Evolutionary conservation across 53 echinoderm and acorn worm genomes (phyloP), one percentile per base, ranked within the genome.

Genomic region (Holothuria scabra): DNA sequence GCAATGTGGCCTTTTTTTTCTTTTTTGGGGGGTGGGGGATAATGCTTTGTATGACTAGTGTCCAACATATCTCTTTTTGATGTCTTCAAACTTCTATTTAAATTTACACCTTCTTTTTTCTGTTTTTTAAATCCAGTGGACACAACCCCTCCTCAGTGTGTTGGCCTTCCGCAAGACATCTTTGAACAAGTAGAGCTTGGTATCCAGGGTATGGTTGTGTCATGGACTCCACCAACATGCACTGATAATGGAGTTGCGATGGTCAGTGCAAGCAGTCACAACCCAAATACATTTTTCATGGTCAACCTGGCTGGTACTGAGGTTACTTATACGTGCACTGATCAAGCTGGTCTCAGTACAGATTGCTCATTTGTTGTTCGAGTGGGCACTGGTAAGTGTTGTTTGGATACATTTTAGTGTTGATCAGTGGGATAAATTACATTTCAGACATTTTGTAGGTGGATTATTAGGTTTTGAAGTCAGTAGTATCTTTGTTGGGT

Each of bases 321-420:
- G 64, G 64, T 64, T 5, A 64, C 64, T 12, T 64, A 64, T 10
- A 64, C 64, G 12, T 64, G 64, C 30, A 64, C 64, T 64, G 64
- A 64, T 64, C 13, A 64, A 26, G 26, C 64, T 26, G 64, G 64
- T 26, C 64, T 64, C 4, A 64, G 26, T 5, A 64, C 64, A 64
- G 64, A 64, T 30, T 64, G 64, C 64, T 64, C 64, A 8, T 64
- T 64, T 26, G 0, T 26, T 12, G 64, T 64, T 30, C 26, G 28
- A 30, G 64, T 64, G 12, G 30, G 12, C 64, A 64, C 64, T 28
- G 23, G 64, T 64, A 30, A 64, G 64, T 30, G 5, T 24, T 12
- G 4, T 18, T 3, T 52, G 18, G 2, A 3, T 5, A 41, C 8
- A 41, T 41, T 41, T 8, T 16, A 1, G 52, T 52, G 18, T 8